Percentiles rank a stretch among this genome's conserved stretches.
Evolutionary conservation across 2,113 vertebrate genomes (phyloP).

Genomic region (Dicrurus megarhynchus): DNA sequence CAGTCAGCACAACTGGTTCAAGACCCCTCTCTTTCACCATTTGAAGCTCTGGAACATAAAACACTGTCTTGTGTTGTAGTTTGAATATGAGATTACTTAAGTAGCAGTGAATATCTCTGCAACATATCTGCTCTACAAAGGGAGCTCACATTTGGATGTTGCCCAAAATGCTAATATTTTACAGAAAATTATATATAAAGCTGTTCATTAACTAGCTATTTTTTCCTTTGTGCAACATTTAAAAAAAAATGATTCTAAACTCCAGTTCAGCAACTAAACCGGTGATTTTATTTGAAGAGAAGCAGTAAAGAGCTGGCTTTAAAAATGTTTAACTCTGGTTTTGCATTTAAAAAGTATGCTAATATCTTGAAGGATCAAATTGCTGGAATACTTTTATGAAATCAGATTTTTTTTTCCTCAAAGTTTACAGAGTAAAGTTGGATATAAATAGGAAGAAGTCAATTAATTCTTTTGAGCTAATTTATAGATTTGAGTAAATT

Average conservation of each 20-base stretch:
- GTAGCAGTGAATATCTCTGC: slow-evolving; percentile 3
- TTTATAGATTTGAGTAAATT: neutral
- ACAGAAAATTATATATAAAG: neutral
- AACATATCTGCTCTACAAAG: slow-evolving; percentile 45
- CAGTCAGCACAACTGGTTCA: slow-evolving; percentile 16
- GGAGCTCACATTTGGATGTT: neutral
- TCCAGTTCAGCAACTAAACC: slow-evolving; percentile 2
- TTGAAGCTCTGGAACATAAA: slow-evolving; percentile 51
- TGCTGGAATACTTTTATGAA: slow-evolving; percentile 18
- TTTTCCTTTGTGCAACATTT: slow-evolving; percentile 27
- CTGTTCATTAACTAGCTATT: neutral
- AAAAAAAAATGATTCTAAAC: neutral
- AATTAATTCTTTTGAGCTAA: slow-evolving; percentile 7
- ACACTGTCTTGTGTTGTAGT: slow-evolving; percentile 19
- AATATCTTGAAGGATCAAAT: slow-evolving; percentile 20
- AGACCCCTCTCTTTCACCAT: slow-evolving; percentile 14
- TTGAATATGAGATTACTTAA: slow-evolving; percentile 25
- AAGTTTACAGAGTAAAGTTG: neutral
- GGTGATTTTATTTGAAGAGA: slow-evolving; percentile 49
- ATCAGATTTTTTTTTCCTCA: neutral
- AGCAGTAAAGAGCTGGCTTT: slow-evolving; percentile 24
- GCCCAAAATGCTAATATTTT: slow-evolving; percentile 36
- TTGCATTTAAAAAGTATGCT: slow-evolving; percentile 62
- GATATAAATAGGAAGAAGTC: neutral
- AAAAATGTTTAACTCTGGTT: slow-evolving; percentile 20